phyloP scores from a whole-genome alignment of 2,888 invertebrate genomes.

The Leptura quadrifasciata region DNA sequence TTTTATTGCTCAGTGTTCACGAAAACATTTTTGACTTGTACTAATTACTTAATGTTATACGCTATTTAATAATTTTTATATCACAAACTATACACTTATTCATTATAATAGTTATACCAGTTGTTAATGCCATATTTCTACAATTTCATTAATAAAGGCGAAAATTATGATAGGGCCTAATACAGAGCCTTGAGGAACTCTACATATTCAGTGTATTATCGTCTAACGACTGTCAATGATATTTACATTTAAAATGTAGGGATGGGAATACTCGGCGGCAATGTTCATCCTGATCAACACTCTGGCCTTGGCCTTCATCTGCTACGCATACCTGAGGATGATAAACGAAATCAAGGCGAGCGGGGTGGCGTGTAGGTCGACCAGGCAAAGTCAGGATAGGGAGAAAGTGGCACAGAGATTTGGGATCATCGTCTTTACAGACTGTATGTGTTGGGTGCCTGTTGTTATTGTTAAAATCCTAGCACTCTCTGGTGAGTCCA shows the following conservation, averaged over 20 bases:
- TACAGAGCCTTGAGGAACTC: neutral
- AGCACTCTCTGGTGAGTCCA: constrained; percentile 75
- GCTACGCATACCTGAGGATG: constrained; percentile 78
- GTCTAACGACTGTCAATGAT: neutral
- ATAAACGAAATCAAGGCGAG: constrained; percentile 77
- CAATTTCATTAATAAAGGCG: neutral
- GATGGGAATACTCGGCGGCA: constrained; percentile 78
- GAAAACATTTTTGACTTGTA: no score
- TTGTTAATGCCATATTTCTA: no score
- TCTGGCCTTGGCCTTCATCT: constrained; percentile 76
- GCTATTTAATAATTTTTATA: no score
- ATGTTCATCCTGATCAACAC: constrained; percentile 78
- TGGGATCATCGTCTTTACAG: constrained; percentile 78
- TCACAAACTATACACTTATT: no score
- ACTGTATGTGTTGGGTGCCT: constrained; percentile 79
- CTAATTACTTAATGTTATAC: no score
- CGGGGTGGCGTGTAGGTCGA: constrained; percentile 77
- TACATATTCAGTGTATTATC: neutral
- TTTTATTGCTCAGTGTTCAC: no score
- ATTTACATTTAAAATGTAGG: constrained; percentile 67
- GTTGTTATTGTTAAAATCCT: constrained; percentile 77
- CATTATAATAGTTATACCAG: no score
- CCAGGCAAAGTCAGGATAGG: constrained; percentile 77
- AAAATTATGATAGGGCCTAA: neutral
- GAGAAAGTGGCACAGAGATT: constrained; percentile 77